Base-by-base conservation (phyloP, 2,797 vertebrate genomes). In the Jordanella pulchra region DNA sequence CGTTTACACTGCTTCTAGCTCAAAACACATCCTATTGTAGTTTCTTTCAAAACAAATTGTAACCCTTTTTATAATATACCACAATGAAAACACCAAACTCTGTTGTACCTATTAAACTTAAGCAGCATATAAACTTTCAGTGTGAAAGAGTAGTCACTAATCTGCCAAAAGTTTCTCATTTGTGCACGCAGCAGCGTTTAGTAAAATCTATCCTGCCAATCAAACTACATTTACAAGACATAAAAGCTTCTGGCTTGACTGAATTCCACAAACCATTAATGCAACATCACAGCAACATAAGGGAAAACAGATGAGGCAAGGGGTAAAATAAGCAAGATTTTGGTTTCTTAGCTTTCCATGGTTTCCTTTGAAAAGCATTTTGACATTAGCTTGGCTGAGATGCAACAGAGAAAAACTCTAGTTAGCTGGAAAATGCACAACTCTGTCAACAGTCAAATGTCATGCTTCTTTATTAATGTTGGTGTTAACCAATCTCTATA, bases 231-330 rank as follows among this genome's bases (percentile, higher is more conserved):
- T 84, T 80, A 80, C 68, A 80, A 76, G 79, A 88, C 77, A 76
- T 84, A 73, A 87, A 85, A 87, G 86, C 81, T 85, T 86, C 80
- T 88, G 80, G 82, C 81, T 86, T 78, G 82, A 86, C 75, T 54
- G 69, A 70, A 84, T 67, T 88, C 82, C 81, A 83, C 81, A 79
- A 77, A 68, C 75, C 73, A 78, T 82, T 82, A 82, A 83, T 73
- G 80, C 77, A 85, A 82, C 76, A 86, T 84, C 78, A 73, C 78
- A 70, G 42, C 84, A 84, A 53, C 67, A 3, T 82, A 85, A 87
- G 73, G 56, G 72, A 67, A 87, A 87, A 83, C 85, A 86, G 84
- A 86, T 88, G 86, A 85, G 71, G 65, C 0, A 44, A 79, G n/a
- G 73, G 73, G 68, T 68, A 67, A 77, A 77, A 79, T 48, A 50